Conservation (phyloP, 1,140 invertebrate genomes). For the Chlorops oryzae region DNA sequence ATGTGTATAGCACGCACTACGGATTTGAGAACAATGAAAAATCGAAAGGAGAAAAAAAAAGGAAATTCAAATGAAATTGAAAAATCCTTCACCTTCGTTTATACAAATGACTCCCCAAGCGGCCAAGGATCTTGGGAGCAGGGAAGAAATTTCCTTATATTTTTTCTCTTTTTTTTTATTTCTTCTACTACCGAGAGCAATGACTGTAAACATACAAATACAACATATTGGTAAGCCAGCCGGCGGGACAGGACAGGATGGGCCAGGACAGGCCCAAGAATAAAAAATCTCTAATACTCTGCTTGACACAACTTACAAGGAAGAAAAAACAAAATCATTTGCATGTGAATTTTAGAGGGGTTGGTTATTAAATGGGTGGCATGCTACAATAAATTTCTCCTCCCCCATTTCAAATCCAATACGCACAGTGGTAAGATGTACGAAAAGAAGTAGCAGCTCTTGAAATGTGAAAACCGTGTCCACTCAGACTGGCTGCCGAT, state of each 20-base stretch:
- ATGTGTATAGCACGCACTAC: no score
- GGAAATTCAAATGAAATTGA: constrained; percentile 24
- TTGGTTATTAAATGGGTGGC: constrained; percentile 49
- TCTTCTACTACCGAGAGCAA: no score
- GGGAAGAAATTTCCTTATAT: background rate
- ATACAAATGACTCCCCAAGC: constrained; percentile 47
- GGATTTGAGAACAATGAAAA: background rate
- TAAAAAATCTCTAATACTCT: no score
- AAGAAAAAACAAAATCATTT: constrained; percentile 34
- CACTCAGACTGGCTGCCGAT: constrained; percentile 16
- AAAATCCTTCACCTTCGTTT: constrained; percentile 47
- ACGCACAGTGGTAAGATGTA: constrained; percentile 12
- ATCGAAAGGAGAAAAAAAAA: constrained; percentile 1
- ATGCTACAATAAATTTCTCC: constrained; percentile 24
- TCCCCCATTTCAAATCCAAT: background rate
- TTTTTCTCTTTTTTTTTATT: no score
- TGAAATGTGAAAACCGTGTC: constrained; percentile 32
- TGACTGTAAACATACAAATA: constrained; percentile 8
- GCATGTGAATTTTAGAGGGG: constrained; percentile 36
- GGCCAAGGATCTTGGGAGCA: constrained; percentile 20
- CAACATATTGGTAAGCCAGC: constrained; percentile 7
- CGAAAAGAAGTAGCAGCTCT: constrained; percentile 29
- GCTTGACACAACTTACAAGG: constrained; percentile 8
- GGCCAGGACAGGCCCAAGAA: constrained; percentile 15
- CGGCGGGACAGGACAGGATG: constrained; percentile 21